Conservation (phyloP, 1,140 invertebrate species). For the Anastrepha obliqua region DNA sequence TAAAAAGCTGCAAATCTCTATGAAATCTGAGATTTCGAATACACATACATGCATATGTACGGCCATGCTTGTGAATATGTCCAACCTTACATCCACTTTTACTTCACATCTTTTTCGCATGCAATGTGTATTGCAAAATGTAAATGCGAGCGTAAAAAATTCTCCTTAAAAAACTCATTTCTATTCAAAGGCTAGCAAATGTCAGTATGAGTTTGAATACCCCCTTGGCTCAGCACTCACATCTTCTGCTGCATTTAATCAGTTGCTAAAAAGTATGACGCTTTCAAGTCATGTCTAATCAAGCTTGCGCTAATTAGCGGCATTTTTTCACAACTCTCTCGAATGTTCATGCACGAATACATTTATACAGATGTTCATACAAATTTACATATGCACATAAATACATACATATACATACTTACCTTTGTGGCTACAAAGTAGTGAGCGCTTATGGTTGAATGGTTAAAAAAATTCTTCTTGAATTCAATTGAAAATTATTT, state of each 20-base stretch:
- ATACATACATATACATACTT: neutral
- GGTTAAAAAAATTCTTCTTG: neutral
- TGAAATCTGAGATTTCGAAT: neutral
- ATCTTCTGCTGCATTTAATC: constrained; percentile 11
- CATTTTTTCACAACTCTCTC: constrained; percentile 10
- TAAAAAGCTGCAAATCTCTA: neutral
- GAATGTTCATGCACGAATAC: neutral
- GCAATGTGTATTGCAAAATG: neutral
- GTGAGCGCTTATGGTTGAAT: constrained; percentile 20
- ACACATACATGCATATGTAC: neutral
- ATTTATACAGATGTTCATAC: neutral
- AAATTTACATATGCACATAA: neutral
- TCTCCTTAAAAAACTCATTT: neutral
- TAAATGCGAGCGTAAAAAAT: neutral
- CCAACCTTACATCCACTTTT: neutral
- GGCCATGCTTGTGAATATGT: neutral
- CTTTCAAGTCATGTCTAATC: constrained; percentile 40
- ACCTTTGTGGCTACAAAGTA: constrained; percentile 17
- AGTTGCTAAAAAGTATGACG: neutral
- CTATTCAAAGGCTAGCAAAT: neutral
- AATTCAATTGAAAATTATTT: constrained; percentile 9
- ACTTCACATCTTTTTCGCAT: neutral
- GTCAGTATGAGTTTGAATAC: neutral
- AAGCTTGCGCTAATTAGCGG: constrained; percentile 39
- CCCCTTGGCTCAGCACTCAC: neutral